phyloP scores from a whole-genome alignment of 1,140 invertebrate genomes.

The Drosophila asahinai region DNA sequence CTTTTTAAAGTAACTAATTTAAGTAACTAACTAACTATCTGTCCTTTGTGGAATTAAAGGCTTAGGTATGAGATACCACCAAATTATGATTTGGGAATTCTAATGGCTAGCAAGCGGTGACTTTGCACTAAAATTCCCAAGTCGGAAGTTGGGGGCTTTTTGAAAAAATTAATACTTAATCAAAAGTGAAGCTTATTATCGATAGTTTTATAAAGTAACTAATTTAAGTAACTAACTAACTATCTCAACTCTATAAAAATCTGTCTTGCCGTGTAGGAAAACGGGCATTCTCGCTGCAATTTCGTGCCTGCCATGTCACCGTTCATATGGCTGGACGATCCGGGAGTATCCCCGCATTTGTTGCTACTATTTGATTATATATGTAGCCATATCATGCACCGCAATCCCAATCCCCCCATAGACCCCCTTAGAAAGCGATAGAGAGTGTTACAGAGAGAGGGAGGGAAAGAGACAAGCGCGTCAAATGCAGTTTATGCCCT shows the following conservation, averaged over 20 bases:
- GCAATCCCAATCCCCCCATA: conserved; percentile 1
- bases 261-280: conserved; percentile 26
- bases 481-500: conserved; percentile 81
- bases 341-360: conserved; percentile 64
- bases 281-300: conserved; percentile 73
- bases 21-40: too few species aligned
- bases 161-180: background rate
- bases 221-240: too few species aligned
- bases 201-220: background rate
- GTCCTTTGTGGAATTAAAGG: too few species aligned
- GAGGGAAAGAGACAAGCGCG: conserved; percentile 53
- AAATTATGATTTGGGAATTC: too few species aligned
- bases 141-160: background rate
- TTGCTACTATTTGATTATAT: conserved; percentile 81
- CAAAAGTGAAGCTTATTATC: background rate
- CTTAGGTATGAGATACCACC: too few species aligned
- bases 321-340: conserved; percentile 70
- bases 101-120: too few species aligned
- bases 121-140: background rate
- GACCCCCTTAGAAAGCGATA: conserved; percentile 3
- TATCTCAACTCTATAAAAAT: background rate
- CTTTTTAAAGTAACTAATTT: background rate
- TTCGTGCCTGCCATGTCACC: conserved; percentile 73
- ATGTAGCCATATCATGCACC: conserved; percentile 74
- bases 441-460: conserved; percentile 5